These are phyloP conservation scores for Pogonus chalceus DNA, from an alignment of 1,140 invertebrate species.

Conservation along the genomic window DNA sequence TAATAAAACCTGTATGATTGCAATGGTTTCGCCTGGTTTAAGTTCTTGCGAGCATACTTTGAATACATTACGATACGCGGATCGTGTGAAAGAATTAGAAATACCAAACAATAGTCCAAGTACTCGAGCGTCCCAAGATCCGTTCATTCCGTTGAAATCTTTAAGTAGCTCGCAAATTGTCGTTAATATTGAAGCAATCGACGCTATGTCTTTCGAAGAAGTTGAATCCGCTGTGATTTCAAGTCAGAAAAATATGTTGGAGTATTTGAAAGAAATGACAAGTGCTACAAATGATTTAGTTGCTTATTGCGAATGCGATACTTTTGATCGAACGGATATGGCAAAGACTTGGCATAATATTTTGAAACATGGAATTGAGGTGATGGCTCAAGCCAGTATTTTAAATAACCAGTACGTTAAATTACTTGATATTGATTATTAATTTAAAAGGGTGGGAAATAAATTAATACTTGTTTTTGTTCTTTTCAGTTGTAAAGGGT, in stretches of 20 bases:
- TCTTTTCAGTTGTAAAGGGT: too few species aligned
- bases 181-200: background rate
- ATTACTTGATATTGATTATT: background rate
- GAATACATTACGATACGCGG: constrained; percentile 95
- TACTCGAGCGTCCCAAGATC: too few species aligned
- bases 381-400: background rate
- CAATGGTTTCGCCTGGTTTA: constrained; percentile 94
- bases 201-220: background rate
- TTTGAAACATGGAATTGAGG: background rate
- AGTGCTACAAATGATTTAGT: background rate
- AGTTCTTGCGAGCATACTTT: constrained; percentile 94
- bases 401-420: background rate
- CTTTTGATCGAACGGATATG: background rate
- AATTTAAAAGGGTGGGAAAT: background rate
- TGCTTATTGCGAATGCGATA: background rate
- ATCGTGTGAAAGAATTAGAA: constrained; percentile 89
- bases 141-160: too few species aligned
- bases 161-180: background rate
- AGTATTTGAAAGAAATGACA: background rate
- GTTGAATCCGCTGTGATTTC: background rate
- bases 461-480: background rate
- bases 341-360: background rate
- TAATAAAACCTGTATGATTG: constrained; percentile 98
- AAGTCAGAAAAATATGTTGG: background rate
- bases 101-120: too few species aligned